These are phyloP conservation scores for Drosophila diplacantha DNA, from an alignment of 2,888 invertebrate genomes.

Conservation along the genomic window DNA sequence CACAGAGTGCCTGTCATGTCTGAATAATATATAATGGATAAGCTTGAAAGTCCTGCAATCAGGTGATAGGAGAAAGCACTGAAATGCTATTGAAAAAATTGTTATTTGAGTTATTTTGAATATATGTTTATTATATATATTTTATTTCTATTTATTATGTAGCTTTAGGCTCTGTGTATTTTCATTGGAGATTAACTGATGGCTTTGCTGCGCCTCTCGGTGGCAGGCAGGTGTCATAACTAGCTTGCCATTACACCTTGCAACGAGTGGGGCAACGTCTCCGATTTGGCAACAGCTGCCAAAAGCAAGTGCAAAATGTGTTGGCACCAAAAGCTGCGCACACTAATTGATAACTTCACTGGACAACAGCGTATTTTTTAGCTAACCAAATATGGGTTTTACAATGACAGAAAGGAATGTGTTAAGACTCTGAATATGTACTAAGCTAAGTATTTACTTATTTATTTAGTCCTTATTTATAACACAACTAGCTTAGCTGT, in stretches of 20 bases:
- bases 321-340: constrained; percentile 5
- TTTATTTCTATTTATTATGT: too few species aligned
- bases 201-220: constrained; percentile 17
- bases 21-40: background rate
- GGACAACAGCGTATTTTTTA: background rate
- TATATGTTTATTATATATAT: background rate
- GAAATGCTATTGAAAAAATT: background rate
- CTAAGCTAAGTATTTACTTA: background rate
- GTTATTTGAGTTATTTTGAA: background rate
- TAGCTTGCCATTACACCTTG: constrained; percentile 50
- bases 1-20: background rate
- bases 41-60: background rate
- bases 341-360: constrained; percentile 31
- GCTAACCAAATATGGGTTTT: constrained; percentile 3
- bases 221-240: constrained; percentile 62
- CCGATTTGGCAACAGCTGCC: constrained; percentile 36
- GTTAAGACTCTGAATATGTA: background rate
- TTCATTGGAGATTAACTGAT: background rate
- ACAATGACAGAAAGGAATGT: constrained; percentile 17
- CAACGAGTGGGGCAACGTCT: constrained; percentile 31
- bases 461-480: too few species aligned
- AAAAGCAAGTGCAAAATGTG: constrained; percentile 35
- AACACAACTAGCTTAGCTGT: background rate
- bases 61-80: background rate
- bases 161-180: background rate